Evolutionary conservation across 2,888 invertebrate species (phyloP).

Genomic region (Clusia tigrina): DNA sequence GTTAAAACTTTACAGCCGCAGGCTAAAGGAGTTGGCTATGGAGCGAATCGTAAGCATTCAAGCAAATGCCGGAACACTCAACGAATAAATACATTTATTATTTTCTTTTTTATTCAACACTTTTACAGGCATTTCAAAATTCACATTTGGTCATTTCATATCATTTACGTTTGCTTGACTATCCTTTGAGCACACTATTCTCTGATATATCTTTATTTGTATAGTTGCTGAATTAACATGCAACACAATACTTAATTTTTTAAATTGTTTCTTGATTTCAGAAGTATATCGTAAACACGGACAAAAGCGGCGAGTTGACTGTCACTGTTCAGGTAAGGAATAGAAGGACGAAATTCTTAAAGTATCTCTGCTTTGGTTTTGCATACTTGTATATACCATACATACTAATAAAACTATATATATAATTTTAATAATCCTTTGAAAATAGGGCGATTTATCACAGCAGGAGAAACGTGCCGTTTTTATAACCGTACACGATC

Average conservation of each 20-base stretch:
- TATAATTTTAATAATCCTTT: background rate
- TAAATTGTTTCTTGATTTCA: conserved; percentile 68
- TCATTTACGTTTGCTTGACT: conserved; percentile 25
- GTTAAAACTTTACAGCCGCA: too few relatives aligned
- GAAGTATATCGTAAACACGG: conserved; percentile 80
- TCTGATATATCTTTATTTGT: conserved; percentile 5
- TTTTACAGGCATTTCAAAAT: background rate
- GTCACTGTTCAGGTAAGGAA: conserved; percentile 77
- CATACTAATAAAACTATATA: background rate
- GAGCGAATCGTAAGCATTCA: background rate
- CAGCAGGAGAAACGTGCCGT: conserved; percentile 83
- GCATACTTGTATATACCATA: background rate
- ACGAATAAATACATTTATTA: too few relatives aligned
- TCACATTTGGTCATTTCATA: conserved; percentile 57
- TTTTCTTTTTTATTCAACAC: background rate
- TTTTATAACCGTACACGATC: conserved; percentile 87
- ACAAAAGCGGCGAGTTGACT: conserved; percentile 77
- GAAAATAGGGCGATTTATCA: conserved; percentile 79
- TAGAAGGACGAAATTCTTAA: background rate
- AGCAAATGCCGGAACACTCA: too few relatives aligned
- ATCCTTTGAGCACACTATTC: background rate
- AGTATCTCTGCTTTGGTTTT: background rate
- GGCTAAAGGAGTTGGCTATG: too few relatives aligned
- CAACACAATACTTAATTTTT: conserved; percentile 15
- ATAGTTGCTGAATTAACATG: background rate